phyloP scores from a whole-genome alignment of 2,888 invertebrate species.

The Lasioglossum villosulum region DNA sequence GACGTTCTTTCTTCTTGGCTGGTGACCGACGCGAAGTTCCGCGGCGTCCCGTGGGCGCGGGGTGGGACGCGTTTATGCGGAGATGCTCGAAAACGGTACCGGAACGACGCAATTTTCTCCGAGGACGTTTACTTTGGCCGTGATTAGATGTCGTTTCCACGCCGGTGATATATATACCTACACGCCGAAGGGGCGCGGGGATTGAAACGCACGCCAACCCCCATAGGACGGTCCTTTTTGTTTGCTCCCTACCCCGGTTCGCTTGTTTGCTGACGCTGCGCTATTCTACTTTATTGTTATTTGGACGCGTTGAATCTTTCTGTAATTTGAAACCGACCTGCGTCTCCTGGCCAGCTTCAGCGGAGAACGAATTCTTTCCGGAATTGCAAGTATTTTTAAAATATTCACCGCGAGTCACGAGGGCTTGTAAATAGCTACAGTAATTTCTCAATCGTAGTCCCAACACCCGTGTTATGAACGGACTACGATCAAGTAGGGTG shows the following conservation, averaged over 20 bases:
- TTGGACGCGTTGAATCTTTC: slow-evolving; percentile 16
- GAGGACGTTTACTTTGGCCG: slow-evolving; percentile 63
- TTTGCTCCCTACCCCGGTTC: slow-evolving; percentile 4
- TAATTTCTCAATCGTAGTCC: no score
- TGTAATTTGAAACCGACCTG: slow-evolving; percentile 16
- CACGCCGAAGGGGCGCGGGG: not conserved
- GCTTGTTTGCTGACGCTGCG: slow-evolving; percentile 26
- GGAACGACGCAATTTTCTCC: slow-evolving; percentile 60
- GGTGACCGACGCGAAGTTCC: slow-evolving; percentile 29
- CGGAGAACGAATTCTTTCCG: not conserved
- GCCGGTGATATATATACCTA: slow-evolving; percentile 19
- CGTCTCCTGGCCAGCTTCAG: not conserved
- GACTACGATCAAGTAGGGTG: no score
- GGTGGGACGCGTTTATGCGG: slow-evolving; percentile 34
- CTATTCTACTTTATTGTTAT: slow-evolving; percentile 38
- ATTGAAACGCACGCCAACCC: slow-evolving; percentile 31
- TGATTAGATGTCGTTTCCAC: slow-evolving; percentile 62
- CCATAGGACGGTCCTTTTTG: not conserved
- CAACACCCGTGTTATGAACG: no score
- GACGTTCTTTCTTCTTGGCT: slow-evolving; percentile 37
- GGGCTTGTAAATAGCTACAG: not conserved
- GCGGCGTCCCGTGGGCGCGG: not conserved
- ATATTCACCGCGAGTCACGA: not conserved
- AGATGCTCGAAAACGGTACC: slow-evolving; percentile 29
- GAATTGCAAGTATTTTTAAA: slow-evolving; percentile 12